Evolutionary conservation across 2,888 invertebrate species (phyloP).

Genomic region (Diaperis boleti): DNA sequence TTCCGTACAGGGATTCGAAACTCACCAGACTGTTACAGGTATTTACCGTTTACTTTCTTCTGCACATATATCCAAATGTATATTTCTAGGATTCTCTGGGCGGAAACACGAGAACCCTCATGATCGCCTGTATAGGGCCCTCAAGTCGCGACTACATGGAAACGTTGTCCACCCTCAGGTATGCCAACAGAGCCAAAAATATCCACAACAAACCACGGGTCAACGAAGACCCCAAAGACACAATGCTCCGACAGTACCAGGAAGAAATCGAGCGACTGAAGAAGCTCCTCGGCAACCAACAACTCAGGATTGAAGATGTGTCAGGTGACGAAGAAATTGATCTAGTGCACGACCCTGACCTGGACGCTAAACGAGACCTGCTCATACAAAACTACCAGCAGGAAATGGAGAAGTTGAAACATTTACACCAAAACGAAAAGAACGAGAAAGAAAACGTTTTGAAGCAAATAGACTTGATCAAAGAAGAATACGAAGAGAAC

Average conservation of each 20-base stretch:
- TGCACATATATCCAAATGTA: neutral
- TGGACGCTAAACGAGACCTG: conserved; percentile 60
- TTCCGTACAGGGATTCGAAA: conserved; percentile 88
- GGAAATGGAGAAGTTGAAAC: conserved; percentile 67
- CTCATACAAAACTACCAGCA: conserved; percentile 69
- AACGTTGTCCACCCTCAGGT: conserved; percentile 83
- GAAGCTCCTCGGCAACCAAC: conserved; percentile 66
- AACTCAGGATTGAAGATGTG: conserved; percentile 55
- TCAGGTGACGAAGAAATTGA: conserved; percentile 13
- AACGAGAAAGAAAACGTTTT: conserved; percentile 63
- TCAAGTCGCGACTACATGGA: conserved; percentile 87
- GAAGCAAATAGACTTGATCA: conserved; percentile 68
- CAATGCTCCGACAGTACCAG: conserved; percentile 86
- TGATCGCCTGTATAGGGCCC: conserved; percentile 89
- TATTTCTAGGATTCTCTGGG: conserved; percentile 80
- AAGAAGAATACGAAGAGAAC: conserved; percentile 70
- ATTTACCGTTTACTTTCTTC: no score
- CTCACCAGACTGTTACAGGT: conserved; percentile 82
- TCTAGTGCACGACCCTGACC: conserved; percentile 39
- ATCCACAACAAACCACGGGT: conserved; percentile 87
- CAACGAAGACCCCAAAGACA: conserved; percentile 93
- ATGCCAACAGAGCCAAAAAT: conserved; percentile 88
- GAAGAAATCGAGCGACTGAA: conserved; percentile 83
- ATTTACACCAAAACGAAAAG: conserved; percentile 63
- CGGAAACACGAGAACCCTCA: conserved; percentile 89